Evolutionary conservation across 1,140 invertebrate genomes (phyloP), one percentile per base, ranked within the genome.

Genomic region (Cherax destructor): DNA sequence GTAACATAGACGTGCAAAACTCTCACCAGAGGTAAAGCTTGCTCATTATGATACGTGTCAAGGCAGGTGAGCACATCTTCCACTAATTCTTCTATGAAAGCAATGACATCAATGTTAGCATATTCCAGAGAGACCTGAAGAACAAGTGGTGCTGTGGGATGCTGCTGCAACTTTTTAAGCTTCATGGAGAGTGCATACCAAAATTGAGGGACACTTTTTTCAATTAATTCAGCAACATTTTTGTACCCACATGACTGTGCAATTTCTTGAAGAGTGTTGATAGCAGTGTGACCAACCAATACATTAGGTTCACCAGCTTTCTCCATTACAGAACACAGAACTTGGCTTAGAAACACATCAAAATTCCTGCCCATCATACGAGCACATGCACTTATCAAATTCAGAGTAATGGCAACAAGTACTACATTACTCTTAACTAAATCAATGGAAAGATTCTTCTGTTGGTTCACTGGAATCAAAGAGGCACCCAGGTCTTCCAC

Each of bases 141-240:
- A 52, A 92, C 83, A 7, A 83, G 61, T 3, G 85, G 91, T 30
- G 91, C 91, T 24, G 80, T 49, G 11, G 91, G 91, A 56, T 92
- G 74, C 47, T 88, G 86, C 21, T 59, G 86, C 18, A 88, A 77
- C 21, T 79, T 72, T n/a, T 88, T 87, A 18, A 92, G 72, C 24
- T 78, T 72, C 85, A 92, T 77, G 50, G 86, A 88, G 47, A 92
- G 85, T n/a, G 91, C 86, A 47, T 88, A 92, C 91, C 91, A 92
- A 76, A 88, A 92, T 24, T 92, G 86, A 7, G 85, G 91, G 13
- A 92, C 91, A 41, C 80, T 78, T 2, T 76, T 83, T 78, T 92
- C 85, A 59, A 92, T 88, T 9, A 92, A 24, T 24, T 83, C 52
- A 49, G 74, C 79, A 30, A 92, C 72, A 79, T 77, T 84, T 50